Base-by-base conservation (phyloP, 2,113 vertebrate genomes). In the Corydoras sp. region DNA sequence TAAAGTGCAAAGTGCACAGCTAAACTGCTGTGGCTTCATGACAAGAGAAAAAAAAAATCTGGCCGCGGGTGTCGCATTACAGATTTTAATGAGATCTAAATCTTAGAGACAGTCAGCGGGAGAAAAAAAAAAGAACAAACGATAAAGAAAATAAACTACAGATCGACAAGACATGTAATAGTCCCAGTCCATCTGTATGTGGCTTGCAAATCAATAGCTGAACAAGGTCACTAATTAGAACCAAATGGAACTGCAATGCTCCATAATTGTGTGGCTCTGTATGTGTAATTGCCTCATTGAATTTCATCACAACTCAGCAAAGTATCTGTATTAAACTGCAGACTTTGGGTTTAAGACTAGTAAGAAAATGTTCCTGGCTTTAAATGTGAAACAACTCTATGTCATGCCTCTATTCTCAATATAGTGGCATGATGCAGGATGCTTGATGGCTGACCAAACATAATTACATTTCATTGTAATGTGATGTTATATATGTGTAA, bases 181-280 rank as follows among this genome's bases (percentile, higher is more conserved):
- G 31, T 29, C 48, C 51, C 65, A 62, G 55, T 5, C 13, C 35
- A 58, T 62, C 13, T 48, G 18, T 69, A 59, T 54, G 69, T 58
- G 50, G 58, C 24, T 62, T 58, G 11, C 66, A 65, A 68, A 73
- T 77, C 76, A 58, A 77, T 73, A 65, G 70, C 65, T 60, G 55
- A 60, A 63, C 65, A 77, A 50, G 55, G 70, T 55, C 60, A 43
- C 31, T 43, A 53, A 72, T 73, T 77, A 69, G 59, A 59, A 14
- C 32, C 56, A 54, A 77, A 53, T 67, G 54, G 35, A 77, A 73
- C 29, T 72, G 76, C 65, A 65, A 53, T 53, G 51, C 51, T 10
- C 66, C 53, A 65, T 77, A 53, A 69, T 35, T 53, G 55, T 24
- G 31, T 54, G 24, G 63, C 13, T 10, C 14, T 58, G 13, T 30